Evolutionary conservation across 2,888 invertebrate species (phyloP).

Genomic region (Geotrupes spiniger): DNA sequence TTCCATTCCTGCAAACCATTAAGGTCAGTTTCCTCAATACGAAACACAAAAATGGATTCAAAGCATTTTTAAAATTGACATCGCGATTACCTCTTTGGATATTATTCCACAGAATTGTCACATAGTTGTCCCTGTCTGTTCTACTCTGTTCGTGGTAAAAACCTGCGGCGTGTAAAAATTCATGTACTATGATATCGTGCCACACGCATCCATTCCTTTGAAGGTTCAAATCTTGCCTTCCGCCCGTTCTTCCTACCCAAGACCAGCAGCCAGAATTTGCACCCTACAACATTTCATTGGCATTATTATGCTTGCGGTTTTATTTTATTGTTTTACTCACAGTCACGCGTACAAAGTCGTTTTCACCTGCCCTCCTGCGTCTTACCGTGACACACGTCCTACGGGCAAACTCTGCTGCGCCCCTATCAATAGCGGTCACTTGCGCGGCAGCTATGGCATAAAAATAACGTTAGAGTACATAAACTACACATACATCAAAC

Average conservation of each 20-base stretch:
- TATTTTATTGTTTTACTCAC: constrained; percentile 8
- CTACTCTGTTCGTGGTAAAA: constrained; percentile 84
- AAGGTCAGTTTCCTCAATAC: too few species aligned
- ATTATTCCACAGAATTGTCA: constrained; percentile 72
- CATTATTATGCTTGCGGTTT: neutral
- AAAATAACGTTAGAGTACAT: too few species aligned
- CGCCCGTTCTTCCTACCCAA: constrained; percentile 20
- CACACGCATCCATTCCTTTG: constrained; percentile 52
- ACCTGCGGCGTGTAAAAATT: constrained; percentile 75
- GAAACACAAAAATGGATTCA: too few species aligned
- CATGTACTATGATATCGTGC: constrained; percentile 70
- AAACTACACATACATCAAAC: too few species aligned
- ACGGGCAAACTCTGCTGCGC: too few species aligned
- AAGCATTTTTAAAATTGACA: too few species aligned
- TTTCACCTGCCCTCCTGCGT: constrained; percentile 4
- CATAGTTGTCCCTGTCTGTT: constrained; percentile 73
- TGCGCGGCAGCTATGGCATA: too few species aligned
- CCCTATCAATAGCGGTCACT: too few species aligned
- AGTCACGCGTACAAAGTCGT: constrained; percentile 16
- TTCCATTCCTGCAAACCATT: constrained; percentile 42
- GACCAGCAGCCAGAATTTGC: constrained; percentile 21
- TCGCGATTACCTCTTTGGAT: constrained; percentile 57
- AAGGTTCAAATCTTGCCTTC: constrained; percentile 18
- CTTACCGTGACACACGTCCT: constrained; percentile 16
- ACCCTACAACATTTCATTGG: constrained; percentile 1